Percentiles rank a stretch among this genome's conserved stretches.
phyloP scores from a whole-genome alignment of 2,113 vertebrate species.

The Pterocles gutturalis region DNA sequence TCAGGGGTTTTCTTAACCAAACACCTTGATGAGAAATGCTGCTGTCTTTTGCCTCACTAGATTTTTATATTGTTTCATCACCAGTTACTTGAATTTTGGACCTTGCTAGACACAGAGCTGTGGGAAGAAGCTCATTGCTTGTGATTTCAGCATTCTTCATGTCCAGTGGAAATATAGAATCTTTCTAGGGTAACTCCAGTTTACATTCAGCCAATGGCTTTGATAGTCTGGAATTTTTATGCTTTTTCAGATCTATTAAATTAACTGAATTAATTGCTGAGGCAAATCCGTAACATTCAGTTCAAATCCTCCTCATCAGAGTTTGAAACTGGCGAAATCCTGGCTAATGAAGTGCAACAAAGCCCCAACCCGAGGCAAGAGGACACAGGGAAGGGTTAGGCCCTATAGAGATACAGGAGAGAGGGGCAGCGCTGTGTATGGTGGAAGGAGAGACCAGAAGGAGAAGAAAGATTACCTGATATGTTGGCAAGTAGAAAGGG shows the following conservation, averaged over 20 bases:
- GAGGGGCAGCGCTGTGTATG: background rate
- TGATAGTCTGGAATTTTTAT: background rate
- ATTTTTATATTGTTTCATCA: background rate
- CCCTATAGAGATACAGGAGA: background rate
- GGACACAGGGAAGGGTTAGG: background rate
- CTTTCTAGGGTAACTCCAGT: background rate
- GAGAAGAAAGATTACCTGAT: background rate
- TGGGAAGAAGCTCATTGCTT: background rate
- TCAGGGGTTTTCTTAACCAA: background rate
- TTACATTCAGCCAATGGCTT: background rate
- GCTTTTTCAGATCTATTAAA: background rate
- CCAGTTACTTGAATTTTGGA: background rate
- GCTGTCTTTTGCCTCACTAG: background rate
- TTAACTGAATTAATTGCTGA: background rate
- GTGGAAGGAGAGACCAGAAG: background rate
- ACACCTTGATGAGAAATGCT: background rate
- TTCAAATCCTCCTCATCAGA: background rate
- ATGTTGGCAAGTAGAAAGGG: background rate
- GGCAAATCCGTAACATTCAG: background rate
- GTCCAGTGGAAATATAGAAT: background rate
- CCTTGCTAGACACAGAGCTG: background rate
- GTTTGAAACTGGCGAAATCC: background rate
- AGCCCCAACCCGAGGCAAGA: background rate
- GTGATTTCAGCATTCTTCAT: background rate
- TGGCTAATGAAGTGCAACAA: background rate